Evolutionary conservation across 2,888 invertebrate species (phyloP), one percentile per base, ranked within the genome.

Genomic region (Troilus luridus): DNA sequence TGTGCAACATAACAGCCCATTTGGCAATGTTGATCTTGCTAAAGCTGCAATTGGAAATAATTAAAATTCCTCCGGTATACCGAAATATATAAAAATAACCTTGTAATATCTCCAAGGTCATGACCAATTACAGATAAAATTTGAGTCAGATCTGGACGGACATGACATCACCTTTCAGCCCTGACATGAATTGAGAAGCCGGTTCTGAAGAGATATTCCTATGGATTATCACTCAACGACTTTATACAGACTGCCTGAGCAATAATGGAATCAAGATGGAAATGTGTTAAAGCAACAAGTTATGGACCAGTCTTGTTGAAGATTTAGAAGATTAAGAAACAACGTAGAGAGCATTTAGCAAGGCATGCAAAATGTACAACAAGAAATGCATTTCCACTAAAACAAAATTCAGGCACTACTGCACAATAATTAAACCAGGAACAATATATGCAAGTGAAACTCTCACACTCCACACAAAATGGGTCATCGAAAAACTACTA

Each of bases 101-200:
- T 27, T 41, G 41, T 77, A 24, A 27, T 77, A 41, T 77, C 41
- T 41, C 41, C 17, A 41, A 1, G 27, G 11, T 19, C 27, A 0
- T 77, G 72, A 77, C 72, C 72, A 77, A 77, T 41, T 77, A 77
- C 14, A 77, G 72, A 77, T 41, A 17, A 27, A 41, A 41, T 77
- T 77, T 7, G 41, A 77, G 41, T 19, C 72, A 41, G 27, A 77
- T 77, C 17, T 77, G 72, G 7, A 41, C 72, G 72, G 7, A 41
- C 72, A 41, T 77, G 72, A 77, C 72, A 77, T 77, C 72, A 77
- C 41, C 41, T 17, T 41, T 1, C 9, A 77, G 19, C 72, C 72
- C 27, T 77, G 72, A 77, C 72, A 77, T 41, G 11, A 41, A 77
- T 77, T 41, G 1, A 77, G 72, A 77, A 77, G 24, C 72, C 72